Conservation (phyloP, 2,888 invertebrate species). For the Helicoverpa assulta region DNA sequence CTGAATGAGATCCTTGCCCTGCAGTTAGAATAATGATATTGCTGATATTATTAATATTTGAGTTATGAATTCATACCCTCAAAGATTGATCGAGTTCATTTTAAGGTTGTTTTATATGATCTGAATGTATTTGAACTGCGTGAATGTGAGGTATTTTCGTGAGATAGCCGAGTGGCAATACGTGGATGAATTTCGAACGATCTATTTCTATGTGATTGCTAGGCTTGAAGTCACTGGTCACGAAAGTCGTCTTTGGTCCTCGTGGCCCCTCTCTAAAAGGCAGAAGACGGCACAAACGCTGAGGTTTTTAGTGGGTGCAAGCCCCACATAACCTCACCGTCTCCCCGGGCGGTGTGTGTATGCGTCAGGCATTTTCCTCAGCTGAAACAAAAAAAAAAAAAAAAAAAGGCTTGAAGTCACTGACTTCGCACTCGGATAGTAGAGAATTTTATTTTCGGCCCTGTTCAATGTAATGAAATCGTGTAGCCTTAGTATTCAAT, state of each 20-base stretch:
- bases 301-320: too few species aligned
- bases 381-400: too few species aligned
- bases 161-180: slow-evolving; percentile 29
- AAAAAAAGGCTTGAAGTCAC: slow-evolving; percentile 47
- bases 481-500: slow-evolving; percentile 35
- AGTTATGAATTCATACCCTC: slow-evolving; percentile 5
- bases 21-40: background rate
- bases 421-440: slow-evolving; percentile 30
- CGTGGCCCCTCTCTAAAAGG: too few species aligned
- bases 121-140: slow-evolving; percentile 28
- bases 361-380: too few species aligned
- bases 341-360: too few species aligned
- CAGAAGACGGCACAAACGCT: too few species aligned
- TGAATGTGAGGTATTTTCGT: slow-evolving; percentile 39
- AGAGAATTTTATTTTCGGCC: slow-evolving; percentile 36
- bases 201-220: slow-evolving; percentile 25
- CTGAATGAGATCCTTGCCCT: background rate
- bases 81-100: slow-evolving; percentile 26
- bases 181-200: slow-evolving; percentile 44
- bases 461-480: slow-evolving; percentile 42
- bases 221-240: slow-evolving; percentile 48
- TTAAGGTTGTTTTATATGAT: slow-evolving; percentile 28
- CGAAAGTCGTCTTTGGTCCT: too few species aligned
- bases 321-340: too few species aligned
- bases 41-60: background rate